Evolutionary conservation across 2,113 vertebrate species (phyloP), one percentile per base, ranked within the genome.

Genomic region (Tychaedon coryphoeus): DNA sequence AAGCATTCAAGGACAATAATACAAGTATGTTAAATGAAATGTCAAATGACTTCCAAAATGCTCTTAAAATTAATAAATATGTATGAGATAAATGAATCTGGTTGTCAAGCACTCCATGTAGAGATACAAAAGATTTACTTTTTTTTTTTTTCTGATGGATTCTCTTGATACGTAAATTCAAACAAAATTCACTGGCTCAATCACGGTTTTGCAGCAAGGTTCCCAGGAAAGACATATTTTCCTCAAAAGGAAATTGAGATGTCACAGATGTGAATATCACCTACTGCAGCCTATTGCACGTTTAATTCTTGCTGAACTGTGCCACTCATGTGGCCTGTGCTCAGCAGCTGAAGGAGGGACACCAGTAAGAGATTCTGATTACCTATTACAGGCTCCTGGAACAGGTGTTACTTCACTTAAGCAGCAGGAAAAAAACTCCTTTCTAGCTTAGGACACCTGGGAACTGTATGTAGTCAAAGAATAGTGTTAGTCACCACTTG

Each of bases 1-100:
- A 97, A 94, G 76, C 89, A 97, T 98, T 97, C 96, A 96, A 97
- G 90, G 88, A 92, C 97, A 98, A 97, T 97, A 98, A 97, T 97
- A 95, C 95, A 98, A 98, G 97, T 97, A 97, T 95, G 94, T 96
- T 97, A 97, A 97, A 98, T 97, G 95, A 98, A 98, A 98, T 98
- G 96, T 98, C 97, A 98, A 98, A 98, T 97, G 91, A 97, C 95
- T 98, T 97, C 96, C 95, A 97, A 97, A 98, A 97, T 97, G 95
- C 97, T 97, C 96, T 98, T 97, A 97, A 97, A 97, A 97, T 93
- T 97, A 97, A 98, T 98, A 97, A 97, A 98, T 98, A 98, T 98
- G 97, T 88, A 97, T 98, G 97, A 98, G 96, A 95, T 90, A 97
- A 97, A 98, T 96, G 77, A 97, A 79, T 93, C 95, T 97, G 90